phyloP scores from a whole-genome alignment of 2,113 vertebrate species.

The Melanerpes aurifrons region DNA sequence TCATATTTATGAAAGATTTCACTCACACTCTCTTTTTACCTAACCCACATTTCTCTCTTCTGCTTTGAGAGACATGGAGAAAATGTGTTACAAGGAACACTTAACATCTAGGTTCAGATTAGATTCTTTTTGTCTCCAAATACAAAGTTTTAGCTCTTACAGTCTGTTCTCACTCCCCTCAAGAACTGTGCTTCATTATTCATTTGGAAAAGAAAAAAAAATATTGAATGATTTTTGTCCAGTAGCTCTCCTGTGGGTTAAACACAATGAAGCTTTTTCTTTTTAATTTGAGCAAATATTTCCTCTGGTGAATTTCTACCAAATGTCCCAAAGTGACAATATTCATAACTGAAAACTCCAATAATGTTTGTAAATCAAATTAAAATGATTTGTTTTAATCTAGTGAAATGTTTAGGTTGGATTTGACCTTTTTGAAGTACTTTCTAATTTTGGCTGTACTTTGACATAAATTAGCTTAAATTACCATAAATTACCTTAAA shows the following conservation, averaged over 20 bases:
- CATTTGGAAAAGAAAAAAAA: neutral
- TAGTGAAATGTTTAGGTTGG: neutral
- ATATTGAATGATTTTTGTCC: neutral
- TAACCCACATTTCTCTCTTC: conserved; percentile 27
- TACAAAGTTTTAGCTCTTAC: conserved; percentile 14
- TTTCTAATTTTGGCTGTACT: neutral
- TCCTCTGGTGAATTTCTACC: neutral
- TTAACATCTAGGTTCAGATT: neutral
- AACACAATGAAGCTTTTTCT: neutral
- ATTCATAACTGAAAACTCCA: neutral
- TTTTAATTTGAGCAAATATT: neutral
- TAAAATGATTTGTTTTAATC: neutral
- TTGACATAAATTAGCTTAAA: neutral
- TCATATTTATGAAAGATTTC: conserved; percentile 36
- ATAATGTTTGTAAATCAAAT: neutral
- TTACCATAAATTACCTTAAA: neutral
- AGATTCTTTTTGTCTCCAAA: neutral
- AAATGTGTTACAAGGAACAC: neutral
- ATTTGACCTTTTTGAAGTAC: neutral
- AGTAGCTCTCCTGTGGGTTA: neutral
- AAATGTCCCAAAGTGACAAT: neutral
- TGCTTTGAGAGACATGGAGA: conserved; percentile 8
- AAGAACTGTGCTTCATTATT: neutral
- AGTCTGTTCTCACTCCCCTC: neutral
- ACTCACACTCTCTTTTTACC: neutral